These are phyloP conservation scores for Sussaba pulchella DNA, from an alignment of 2,888 invertebrate genomes.

Conservation along the genomic window DNA sequence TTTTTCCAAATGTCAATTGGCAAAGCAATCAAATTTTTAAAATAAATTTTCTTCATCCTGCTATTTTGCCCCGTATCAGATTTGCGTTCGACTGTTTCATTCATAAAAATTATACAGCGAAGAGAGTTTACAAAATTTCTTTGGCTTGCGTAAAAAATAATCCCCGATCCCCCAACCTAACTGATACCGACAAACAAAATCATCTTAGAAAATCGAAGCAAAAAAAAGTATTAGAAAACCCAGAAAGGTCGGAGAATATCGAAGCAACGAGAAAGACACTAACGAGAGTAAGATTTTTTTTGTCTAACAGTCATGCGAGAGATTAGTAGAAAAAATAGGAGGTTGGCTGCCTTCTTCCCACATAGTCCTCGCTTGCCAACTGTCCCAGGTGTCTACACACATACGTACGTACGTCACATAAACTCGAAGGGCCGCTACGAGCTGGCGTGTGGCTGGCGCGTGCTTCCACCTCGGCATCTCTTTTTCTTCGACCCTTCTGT, in stretches of 20 bases:
- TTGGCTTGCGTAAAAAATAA: too few relatives aligned
- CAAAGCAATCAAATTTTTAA: too few relatives aligned
- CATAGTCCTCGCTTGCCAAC: conserved; percentile 81
- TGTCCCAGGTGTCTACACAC: conserved; percentile 81
- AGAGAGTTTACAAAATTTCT: too few relatives aligned
- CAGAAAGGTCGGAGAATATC: neutral
- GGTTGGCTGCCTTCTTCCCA: conserved; percentile 49
- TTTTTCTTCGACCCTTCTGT: conserved; percentile 64
- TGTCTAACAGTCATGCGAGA: too few relatives aligned
- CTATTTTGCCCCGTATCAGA: too few relatives aligned
- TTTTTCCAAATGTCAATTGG: neutral
- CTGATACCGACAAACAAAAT: too few relatives aligned
- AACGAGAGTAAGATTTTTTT: conserved; percentile 2
- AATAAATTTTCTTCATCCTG: too few relatives aligned
- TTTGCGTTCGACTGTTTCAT: too few relatives aligned
- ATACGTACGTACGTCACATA: conserved; percentile 46
- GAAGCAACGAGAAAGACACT: conserved; percentile 5
- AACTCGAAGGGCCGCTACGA: conserved; percentile 65
- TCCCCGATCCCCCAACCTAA: too few relatives aligned
- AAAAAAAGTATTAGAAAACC: too few relatives aligned
- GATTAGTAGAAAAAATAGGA: conserved; percentile 29
- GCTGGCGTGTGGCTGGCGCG: conserved; percentile 83
- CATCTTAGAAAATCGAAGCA: too few relatives aligned
- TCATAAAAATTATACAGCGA: too few relatives aligned
- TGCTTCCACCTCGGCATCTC: conserved; percentile 78